Evolutionary conservation across 2,797 vertebrate species (phyloP).

Genomic region (Podarcis lilfordi): DNA sequence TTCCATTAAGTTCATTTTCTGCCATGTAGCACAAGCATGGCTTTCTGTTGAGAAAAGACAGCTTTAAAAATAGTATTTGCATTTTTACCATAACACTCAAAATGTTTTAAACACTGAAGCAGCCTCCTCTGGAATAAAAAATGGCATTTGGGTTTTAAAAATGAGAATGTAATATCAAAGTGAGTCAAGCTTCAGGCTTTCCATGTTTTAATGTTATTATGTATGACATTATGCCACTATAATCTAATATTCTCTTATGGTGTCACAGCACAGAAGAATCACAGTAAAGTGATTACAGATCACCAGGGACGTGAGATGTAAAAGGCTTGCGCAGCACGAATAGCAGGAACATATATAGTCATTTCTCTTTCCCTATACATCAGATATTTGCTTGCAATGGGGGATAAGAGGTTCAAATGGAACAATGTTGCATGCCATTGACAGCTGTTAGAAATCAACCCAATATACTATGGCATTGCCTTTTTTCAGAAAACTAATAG

Average conservation of each 20-base stretch:
- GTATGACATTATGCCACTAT: conserved; percentile 10
- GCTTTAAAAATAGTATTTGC: conserved; percentile 13
- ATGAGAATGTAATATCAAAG: background rate
- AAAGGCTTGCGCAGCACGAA: conserved; percentile 21
- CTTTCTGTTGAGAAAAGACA: conserved; percentile 24
- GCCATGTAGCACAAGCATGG: conserved; percentile 21
- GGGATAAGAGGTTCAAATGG: background rate
- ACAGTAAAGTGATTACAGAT: conserved; percentile 34
- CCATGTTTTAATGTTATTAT: conserved; percentile 31
- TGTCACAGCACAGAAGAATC: conserved; percentile 41
- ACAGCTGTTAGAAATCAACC: background rate
- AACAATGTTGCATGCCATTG: background rate
- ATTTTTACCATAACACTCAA: background rate
- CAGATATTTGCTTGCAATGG: conserved; percentile 17
- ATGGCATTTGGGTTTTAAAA: conserved; percentile 36
- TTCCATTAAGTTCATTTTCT: background rate
- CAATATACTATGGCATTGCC: background rate
- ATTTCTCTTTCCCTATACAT: background rate
- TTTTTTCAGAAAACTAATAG: background rate
- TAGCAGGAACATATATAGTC: background rate
- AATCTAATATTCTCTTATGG: conserved; percentile 41
- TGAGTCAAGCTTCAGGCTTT: conserved; percentile 24
- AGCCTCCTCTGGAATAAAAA: conserved; percentile 39
- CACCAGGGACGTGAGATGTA: conserved; percentile 19
- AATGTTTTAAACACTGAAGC: conserved; percentile 46